Evolutionary conservation across 2,888 invertebrate genomes (phyloP).

Genomic region (Drosophila subquinaria): DNA sequence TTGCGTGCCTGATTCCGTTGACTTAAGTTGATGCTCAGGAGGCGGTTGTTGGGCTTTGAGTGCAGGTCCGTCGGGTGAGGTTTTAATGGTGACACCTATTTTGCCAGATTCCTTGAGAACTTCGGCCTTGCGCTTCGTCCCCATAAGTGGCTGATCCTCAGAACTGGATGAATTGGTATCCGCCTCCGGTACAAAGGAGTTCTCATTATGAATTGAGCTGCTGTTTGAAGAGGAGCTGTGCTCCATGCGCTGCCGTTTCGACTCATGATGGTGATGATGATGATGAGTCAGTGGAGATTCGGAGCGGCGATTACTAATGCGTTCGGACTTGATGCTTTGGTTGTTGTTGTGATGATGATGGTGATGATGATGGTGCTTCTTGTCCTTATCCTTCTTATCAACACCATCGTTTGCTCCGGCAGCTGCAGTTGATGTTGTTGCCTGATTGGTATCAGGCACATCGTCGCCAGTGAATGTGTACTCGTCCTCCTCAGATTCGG

Average conservation of each 20-base stretch:
- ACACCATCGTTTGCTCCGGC: slow-evolving; percentile 60
- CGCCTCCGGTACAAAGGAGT: slow-evolving; percentile 85
- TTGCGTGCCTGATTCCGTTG: slow-evolving; percentile 74
- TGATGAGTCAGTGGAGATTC: slow-evolving; percentile 78
- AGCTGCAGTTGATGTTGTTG: slow-evolving; percentile 74
- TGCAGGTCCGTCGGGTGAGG: slow-evolving; percentile 86
- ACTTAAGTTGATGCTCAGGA: slow-evolving; percentile 74
- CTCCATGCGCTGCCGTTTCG: slow-evolving; percentile 69
- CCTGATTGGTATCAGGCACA: slow-evolving; percentile 73
- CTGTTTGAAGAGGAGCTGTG: slow-evolving; percentile 66
- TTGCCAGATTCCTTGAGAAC: slow-evolving; percentile 95
- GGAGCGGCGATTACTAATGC: slow-evolving; percentile 83
- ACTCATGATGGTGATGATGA: slow-evolving; percentile 54
- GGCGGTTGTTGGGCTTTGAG: slow-evolving; percentile 83
- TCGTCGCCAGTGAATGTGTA: slow-evolving; percentile 84
- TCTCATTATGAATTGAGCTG: slow-evolving; percentile 61
- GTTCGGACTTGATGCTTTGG: slow-evolving; percentile 75
- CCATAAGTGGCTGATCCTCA: slow-evolving; percentile 88
- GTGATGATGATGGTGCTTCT: slow-evolving; percentile 76
- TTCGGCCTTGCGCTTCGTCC: slow-evolving; percentile 94
- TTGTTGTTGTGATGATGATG: slow-evolving; percentile 67
- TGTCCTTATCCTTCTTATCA: slow-evolving; percentile 82
- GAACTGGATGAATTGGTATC: slow-evolving; percentile 87
- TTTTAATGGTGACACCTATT: slow-evolving; percentile 96
- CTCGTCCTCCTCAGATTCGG: slow-evolving; percentile 84